These are phyloP conservation scores for Cetoscarus ocellatus DNA, from an alignment of 2,797 vertebrate species.

Conservation along the genomic window DNA sequence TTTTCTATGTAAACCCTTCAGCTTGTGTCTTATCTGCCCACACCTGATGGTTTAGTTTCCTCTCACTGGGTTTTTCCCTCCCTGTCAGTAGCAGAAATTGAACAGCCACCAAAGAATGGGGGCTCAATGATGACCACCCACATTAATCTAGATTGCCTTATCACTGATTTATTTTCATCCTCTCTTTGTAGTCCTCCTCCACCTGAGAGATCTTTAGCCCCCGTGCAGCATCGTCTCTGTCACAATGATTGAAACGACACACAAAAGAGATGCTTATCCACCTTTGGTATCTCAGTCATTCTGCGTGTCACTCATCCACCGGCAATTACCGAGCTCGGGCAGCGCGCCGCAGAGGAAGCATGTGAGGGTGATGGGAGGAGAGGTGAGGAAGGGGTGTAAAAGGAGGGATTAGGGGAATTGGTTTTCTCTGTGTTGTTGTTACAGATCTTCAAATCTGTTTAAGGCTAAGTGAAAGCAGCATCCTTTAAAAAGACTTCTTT, in stretches of 20 bases:
- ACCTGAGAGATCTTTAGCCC: conserved; percentile 30
- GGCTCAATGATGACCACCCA: conserved; percentile 3
- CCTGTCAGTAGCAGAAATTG: conserved; percentile 7
- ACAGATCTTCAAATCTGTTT: conserved; percentile 50
- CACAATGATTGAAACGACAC: conserved; percentile 50
- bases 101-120: conserved; percentile 27
- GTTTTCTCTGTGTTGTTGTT: conserved; percentile 51
- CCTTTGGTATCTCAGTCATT: conserved; percentile 57
- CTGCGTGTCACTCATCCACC: conserved; percentile 72
- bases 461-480: conserved; percentile 21
- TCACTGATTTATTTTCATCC: conserved; percentile 48
- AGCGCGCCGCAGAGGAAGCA: conserved; percentile 43
- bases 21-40: conserved; percentile 26
- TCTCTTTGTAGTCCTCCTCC: conserved; percentile 30
- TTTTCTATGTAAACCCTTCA: neutral
- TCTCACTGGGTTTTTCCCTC: conserved; percentile 6
- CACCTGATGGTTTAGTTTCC: conserved; percentile 16
- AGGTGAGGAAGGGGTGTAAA: conserved; percentile 66
- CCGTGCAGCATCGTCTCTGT: conserved; percentile 21
- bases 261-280: conserved; percentile 60
- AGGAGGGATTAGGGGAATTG: conserved; percentile 67
- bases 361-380: conserved; percentile 46
- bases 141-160: conserved; percentile 38
- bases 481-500: conserved; percentile 30
- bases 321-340: conserved; percentile 73